These are phyloP conservation scores for Pollenia labialis DNA, from an alignment of 2,888 invertebrate species.

Conservation along the genomic window DNA sequence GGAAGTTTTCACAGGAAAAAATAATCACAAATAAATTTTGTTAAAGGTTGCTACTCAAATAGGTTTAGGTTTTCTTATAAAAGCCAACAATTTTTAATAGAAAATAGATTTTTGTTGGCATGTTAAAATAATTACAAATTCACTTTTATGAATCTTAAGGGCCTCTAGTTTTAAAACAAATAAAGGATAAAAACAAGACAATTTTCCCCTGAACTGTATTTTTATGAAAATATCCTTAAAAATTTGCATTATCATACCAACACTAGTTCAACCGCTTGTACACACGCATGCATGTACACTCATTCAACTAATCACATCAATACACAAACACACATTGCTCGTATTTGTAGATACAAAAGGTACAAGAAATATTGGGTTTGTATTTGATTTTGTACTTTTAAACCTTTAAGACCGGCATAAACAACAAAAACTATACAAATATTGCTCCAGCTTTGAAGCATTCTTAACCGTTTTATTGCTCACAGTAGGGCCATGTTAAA, in stretches of 20 bases:
- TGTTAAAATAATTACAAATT: no score
- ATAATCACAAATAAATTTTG: no score
- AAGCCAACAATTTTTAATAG: no score
- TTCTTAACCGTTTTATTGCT: background rate
- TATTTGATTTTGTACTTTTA: slow-evolving; percentile 15
- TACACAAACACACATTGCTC: background rate
- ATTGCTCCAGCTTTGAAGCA: background rate
- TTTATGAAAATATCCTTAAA: background rate
- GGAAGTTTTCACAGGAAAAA: no score
- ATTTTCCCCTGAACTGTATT: background rate
- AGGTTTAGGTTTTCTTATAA: no score
- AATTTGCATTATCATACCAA: background rate
- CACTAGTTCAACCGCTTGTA: background rate
- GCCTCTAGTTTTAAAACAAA: no score
- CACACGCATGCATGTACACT: no score
- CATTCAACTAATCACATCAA: background rate
- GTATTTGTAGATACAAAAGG: background rate
- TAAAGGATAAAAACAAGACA: no score
- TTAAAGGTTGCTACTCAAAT: no score
- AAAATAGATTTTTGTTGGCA: no score
- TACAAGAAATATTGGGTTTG: background rate
- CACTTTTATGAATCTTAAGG: no score
- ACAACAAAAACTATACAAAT: slow-evolving; percentile 5
- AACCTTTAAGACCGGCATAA: background rate
- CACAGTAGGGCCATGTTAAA: background rate